Conservation (phyloP, 2,888 invertebrate genomes). For the Crepidodera aurea region DNA sequence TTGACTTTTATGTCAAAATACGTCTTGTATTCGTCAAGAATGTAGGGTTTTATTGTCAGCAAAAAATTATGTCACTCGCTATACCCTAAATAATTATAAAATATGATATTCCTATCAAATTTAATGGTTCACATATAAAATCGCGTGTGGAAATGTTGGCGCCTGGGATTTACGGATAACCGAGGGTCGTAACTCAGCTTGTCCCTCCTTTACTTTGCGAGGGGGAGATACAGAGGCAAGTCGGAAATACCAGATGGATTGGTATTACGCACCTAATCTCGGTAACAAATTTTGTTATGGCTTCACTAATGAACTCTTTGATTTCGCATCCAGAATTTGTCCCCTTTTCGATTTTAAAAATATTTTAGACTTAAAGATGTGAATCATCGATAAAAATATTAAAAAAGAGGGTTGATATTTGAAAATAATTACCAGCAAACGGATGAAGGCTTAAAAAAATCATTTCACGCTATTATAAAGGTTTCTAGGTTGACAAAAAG, state of each 20-base stretch:
- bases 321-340: not conserved
- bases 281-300: slow-evolving; percentile 19
- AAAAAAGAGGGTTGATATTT: not conserved
- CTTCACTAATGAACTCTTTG: slow-evolving; percentile 20
- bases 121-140: not conserved
- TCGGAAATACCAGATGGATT: slow-evolving; percentile 28
- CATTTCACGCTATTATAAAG: too few species aligned
- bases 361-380: not conserved
- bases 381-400: not conserved
- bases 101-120: too few species aligned
- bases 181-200: slow-evolving; percentile 25
- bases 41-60: too few species aligned
- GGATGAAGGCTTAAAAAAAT: too few species aligned
- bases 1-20: too few species aligned
- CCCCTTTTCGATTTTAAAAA: not conserved
- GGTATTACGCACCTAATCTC: slow-evolving; percentile 18
- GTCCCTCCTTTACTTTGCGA: slow-evolving; percentile 15
- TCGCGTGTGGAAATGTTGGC: slow-evolving; percentile 13
- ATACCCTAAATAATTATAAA: too few species aligned
- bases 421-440: too few species aligned
- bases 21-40: too few species aligned
- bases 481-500: too few species aligned
- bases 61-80: too few species aligned
- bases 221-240: slow-evolving; percentile 19
- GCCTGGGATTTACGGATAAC: slow-evolving; percentile 15